Conservation (phyloP, 2,888 invertebrate species). For the Apeira syringaria region DNA sequence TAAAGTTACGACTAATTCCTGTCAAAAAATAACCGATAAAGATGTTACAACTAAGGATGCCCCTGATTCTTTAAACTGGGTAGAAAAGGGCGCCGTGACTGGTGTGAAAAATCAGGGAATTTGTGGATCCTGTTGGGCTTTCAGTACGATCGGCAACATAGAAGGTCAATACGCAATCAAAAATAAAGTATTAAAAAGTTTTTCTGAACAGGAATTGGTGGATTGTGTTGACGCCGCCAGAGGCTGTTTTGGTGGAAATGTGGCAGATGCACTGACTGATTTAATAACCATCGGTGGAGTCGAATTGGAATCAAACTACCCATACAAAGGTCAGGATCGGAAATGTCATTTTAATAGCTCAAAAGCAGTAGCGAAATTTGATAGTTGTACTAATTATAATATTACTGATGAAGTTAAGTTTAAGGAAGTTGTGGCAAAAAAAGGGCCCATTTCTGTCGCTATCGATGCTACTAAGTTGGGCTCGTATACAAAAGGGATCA, state of each 20-base stretch:
- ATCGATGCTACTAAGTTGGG: background rate
- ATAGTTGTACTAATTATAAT: constrained; percentile 2
- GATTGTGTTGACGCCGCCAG: constrained; percentile 1
- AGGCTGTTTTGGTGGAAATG: constrained; percentile 1
- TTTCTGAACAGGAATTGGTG: constrained; percentile 17
- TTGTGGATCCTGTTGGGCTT: constrained; percentile 17
- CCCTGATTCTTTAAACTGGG: constrained; percentile 12
- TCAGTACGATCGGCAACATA: constrained; percentile 5
- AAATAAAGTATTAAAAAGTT: background rate
- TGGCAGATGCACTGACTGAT: constrained; percentile 1
- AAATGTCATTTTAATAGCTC: background rate
- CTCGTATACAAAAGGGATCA: background rate
- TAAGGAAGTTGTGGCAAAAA: constrained; percentile 2
- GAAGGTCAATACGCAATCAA: constrained; percentile 12
- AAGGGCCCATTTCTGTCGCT: constrained; percentile 5
- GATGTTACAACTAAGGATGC: background rate
- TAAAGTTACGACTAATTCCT: background rate
- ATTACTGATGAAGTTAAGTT: constrained; percentile 5
- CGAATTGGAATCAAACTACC: constrained; percentile 5
- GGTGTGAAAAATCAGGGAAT: background rate
- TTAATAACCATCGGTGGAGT: constrained; percentile 1
- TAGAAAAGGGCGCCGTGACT: background rate
- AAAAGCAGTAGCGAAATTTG: background rate
- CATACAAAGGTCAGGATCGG: background rate
- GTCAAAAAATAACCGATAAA: background rate